Percentiles rank a stretch among this genome's conserved stretches.
phyloP scores from a whole-genome alignment of 23 tunicate species.

The Oikopleura albicans region DNA sequence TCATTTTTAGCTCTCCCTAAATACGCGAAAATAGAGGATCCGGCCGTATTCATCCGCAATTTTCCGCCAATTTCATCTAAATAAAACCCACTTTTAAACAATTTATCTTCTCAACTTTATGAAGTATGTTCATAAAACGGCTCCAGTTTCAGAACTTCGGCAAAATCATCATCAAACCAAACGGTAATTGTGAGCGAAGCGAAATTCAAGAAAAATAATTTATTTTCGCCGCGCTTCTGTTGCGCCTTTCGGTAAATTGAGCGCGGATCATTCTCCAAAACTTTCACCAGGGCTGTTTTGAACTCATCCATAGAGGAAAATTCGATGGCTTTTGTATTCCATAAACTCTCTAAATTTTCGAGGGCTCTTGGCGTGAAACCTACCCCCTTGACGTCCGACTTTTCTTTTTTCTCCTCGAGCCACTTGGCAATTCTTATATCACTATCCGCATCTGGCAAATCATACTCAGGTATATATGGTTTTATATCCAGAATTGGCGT shows the following conservation, averaged over 20 bases:
- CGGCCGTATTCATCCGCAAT: background rate
- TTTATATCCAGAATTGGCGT: slow-evolving; percentile 90
- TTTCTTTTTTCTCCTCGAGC: background rate
- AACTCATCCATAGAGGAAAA: background rate
- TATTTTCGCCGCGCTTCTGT: background rate
- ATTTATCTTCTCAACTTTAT: background rate
- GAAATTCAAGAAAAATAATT: background rate
- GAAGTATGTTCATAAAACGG: background rate
- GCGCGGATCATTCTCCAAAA: background rate
- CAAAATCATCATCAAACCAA: slow-evolving; percentile 10
- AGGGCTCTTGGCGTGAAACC: background rate
- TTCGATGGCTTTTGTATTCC: background rate
- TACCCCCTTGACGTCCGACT: background rate
- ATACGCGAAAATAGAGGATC: background rate
- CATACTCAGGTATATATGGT: slow-evolving; percentile 65
- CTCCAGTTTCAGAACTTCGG: slow-evolving; percentile 8
- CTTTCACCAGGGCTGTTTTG: background rate
- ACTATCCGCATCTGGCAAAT: slow-evolving; percentile 21
- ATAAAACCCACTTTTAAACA: background rate
- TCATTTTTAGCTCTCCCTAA: background rate
- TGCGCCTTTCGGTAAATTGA: slow-evolving; percentile 9
- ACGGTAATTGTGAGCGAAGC: background rate
- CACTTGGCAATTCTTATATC: slow-evolving; percentile 1
- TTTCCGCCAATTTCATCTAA: background rate
- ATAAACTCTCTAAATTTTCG: background rate